Evolutionary conservation across 2,888 invertebrate genomes (phyloP), one percentile per base, ranked within the genome.

Genomic region (Apoda limacodes): DNA sequence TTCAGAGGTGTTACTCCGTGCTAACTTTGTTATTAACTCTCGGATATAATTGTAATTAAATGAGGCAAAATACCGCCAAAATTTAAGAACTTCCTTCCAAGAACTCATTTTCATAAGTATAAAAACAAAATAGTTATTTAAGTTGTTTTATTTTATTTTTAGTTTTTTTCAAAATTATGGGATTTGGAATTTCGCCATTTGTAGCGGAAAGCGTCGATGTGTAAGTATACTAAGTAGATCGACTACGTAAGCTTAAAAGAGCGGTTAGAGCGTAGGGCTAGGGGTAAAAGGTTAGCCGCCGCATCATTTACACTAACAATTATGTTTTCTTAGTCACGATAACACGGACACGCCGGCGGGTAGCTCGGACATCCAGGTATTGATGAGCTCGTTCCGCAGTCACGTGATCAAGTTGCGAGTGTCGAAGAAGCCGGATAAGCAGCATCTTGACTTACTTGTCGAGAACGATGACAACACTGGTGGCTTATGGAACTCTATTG

Each of bases 401-500:
- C 92, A 95, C 64, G 95, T 96, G 20, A 88, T 99, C 39, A 94
- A 95, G 65, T 71, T 98, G 36, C 88, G 91, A 49, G 97, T 97
- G 5, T 86, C 88, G 42, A 98, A 98, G 72, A 94, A 94, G 56
- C 85, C 92, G 0, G 97, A 93, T 43, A 97, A 92, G 80, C 85
- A 89, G 46, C 83, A 90, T 35, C 84, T 92, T 43, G 97, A 97
- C 69, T 80, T 99, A 10, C 82, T 99, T 2, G 88, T 90, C 0
- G 95, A 95, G 43, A 88, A 89, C 34, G 87, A 87, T 2, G 84
- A 87, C 9, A 84, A 82, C 45, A 66, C 70, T 15, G 75, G 76
- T 26, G 94, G 96, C 9, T 85, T 98, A 39, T 98, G 98, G 98
- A 92, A 92, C 63, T 95, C 96, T 21, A 94, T 97, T 52, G 92